Evolutionary conservation across 2,113 vertebrate species (phyloP), one percentile per base, ranked within the genome.

Genomic region (Dipodomys stephensi): DNA sequence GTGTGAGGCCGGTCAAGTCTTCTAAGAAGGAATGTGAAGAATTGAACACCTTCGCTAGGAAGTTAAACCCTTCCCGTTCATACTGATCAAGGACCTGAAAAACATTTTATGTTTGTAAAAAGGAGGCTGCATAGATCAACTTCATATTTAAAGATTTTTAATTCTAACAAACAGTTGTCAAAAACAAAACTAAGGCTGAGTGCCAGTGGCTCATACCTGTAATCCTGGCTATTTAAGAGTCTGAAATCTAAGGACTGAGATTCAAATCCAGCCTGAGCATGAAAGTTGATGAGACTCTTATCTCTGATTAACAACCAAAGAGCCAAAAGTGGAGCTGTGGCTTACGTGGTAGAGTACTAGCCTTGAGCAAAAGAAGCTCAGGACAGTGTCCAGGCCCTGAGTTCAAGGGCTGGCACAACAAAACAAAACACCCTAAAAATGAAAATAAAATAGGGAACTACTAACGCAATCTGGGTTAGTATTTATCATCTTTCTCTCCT

Each of bases 1-100:
- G 97, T 0, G 99, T 99, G 67, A 99, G 98, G 39, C 99, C 99
- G 0, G 99, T 99, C 97, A 99, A 98, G 96, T 99, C 99, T 97
- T 99, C 99, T 97, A 99, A 98, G 98, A 99, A 99, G 67, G 99
- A 99, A 98, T 99, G 99, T n/a, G 99, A 99, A 49, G 99, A 99
- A 98, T 99, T 99, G 97, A 99, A 99, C 97, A 99, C 99, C 94
- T 99, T 98, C 8, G 98, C 98, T 53, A 99, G 98, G 98, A 99
- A 99, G 96, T 97, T 96, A 98, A 99, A 99, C 35, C 99, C 99
- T 83, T 99, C 99, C 85, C 81, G 98, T 96, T 99, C 99, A 53
- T 99, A 99, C 27, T 99, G 98, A 28, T 99, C 99, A 73, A 99
- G 98, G 86, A 99, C 99, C 99, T 99, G 98, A n/a, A 95, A 97